A percentile compares a stretch with the other conserved stretches of the same genome.
These are phyloP conservation scores for Pristionchus fissidentatus DNA, from an alignment of 2,888 invertebrate genomes.

Conservation along the genomic window DNA sequence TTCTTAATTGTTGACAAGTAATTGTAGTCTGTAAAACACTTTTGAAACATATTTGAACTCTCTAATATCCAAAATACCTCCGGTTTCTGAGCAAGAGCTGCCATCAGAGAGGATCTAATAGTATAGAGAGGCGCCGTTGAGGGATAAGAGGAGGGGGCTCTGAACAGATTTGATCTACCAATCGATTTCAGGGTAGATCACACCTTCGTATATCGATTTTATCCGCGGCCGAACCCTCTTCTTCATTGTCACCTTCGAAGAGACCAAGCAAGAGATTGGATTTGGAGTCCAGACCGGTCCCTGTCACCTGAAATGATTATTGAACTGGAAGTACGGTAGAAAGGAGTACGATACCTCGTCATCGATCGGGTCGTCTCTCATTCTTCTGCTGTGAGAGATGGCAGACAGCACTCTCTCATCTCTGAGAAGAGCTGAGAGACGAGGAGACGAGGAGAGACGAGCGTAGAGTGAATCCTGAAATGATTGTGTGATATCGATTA, in stretches of 20 bases:
- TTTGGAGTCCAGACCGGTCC: constrained; percentile 19
- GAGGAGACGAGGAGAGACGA: constrained; percentile 40
- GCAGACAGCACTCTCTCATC: not conserved
- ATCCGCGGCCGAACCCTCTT: constrained; percentile 2
- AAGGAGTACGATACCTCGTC: not conserved
- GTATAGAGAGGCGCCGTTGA: constrained; percentile 36
- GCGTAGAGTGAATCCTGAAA: constrained; percentile 15
- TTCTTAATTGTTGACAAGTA: not conserved
- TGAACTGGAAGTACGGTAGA: not conserved
- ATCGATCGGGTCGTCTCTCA: constrained; percentile 45
- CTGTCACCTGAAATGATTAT: not conserved
- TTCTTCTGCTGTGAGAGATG: constrained; percentile 14
- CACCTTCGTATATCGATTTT: constrained; percentile 22
- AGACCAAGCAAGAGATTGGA: constrained; percentile 36
- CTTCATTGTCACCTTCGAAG: constrained; percentile 31
- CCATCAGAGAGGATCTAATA: constrained; percentile 46
- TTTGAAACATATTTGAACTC: not conserved
- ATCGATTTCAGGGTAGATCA: not conserved
- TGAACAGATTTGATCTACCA: not conserved
- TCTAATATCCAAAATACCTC: constrained; percentile 15
- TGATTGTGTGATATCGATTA: not conserved
- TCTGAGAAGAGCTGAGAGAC: constrained; percentile 16
- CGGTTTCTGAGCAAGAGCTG: constrained; percentile 33
- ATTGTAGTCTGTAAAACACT: too few relatives aligned
- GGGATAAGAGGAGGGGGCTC: not conserved